phyloP scores from a whole-genome alignment of 2,797 vertebrate species.

The Characodon lateralis region DNA sequence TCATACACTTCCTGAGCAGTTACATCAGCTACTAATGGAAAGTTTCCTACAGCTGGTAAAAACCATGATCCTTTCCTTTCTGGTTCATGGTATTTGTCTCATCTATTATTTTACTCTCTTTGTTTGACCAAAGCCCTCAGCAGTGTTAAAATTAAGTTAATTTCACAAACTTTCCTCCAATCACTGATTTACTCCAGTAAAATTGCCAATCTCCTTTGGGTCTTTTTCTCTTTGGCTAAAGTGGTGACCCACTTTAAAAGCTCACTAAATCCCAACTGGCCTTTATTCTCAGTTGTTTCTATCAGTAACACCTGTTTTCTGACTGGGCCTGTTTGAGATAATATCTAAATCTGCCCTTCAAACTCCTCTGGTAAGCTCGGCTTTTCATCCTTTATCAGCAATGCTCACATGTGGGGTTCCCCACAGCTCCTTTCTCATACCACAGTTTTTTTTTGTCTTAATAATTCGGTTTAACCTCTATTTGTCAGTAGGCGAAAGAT shows the following conservation, averaged over 20 bases:
- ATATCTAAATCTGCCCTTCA: not conserved
- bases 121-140: too few species aligned
- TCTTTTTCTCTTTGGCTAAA: not conserved
- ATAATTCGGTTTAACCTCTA: not conserved
- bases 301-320: not conserved
- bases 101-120: too few species aligned
- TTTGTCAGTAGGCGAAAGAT: not conserved
- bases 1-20: not conserved
- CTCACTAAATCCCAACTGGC: not conserved
- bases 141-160: too few species aligned
- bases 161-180: not conserved
- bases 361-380: not conserved
- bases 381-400: not conserved
- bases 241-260: not conserved
- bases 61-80: not conserved
- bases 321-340: too few species aligned
- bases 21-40: not conserved
- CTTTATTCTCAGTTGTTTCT: constrained; percentile 1
- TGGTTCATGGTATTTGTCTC: not conserved
- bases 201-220: not conserved
- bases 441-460: too few species aligned
- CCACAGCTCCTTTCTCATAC: not conserved
- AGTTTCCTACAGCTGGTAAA: not conserved
- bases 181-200: not conserved
- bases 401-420: not conserved